A percentile compares a stretch with the other conserved stretches of the same genome.
Evolutionary conservation across 1,140 invertebrate genomes (phyloP).

Genomic region (Nilaparvata lugens): DNA sequence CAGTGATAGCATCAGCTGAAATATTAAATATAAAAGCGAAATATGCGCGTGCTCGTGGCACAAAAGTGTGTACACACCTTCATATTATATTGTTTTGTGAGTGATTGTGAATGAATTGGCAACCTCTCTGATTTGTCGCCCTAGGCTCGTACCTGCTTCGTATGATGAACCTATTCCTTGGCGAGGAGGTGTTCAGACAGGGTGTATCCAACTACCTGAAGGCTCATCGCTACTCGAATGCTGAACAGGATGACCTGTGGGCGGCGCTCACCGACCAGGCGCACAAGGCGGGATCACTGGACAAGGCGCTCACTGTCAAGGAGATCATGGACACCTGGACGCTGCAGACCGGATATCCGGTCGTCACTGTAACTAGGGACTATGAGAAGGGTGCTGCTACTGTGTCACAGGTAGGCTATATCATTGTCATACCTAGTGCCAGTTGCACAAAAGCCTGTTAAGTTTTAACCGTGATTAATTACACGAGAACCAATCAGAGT

Average conservation of each 20-base stretch:
- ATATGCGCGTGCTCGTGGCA: too few species aligned
- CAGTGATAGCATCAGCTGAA: too few species aligned
- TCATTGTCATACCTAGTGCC: too few species aligned
- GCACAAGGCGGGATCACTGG: slow-evolving; percentile 24
- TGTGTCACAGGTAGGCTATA: slow-evolving; percentile 51
- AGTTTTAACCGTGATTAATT: too few species aligned
- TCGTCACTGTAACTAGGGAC: slow-evolving; percentile 43
- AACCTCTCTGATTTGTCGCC: too few species aligned
- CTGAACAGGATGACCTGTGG: slow-evolving; percentile 80
- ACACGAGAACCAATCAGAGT: too few species aligned
- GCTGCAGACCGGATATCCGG: slow-evolving; percentile 54
- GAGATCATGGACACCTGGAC: slow-evolving; percentile 54
- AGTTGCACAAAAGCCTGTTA: too few species aligned
- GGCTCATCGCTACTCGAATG: slow-evolving; percentile 53
- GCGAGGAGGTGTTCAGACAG: slow-evolving; percentile 56
- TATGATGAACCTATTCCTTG: slow-evolving; percentile 83
- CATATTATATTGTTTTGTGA: too few species aligned
- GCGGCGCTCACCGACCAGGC: slow-evolving; percentile 53
- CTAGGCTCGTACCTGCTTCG: slow-evolving; percentile 54
- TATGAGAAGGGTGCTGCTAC: slow-evolving; percentile 36
- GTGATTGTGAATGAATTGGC: too few species aligned
- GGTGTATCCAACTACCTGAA: slow-evolving; percentile 59
- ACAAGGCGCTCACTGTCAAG: slow-evolving; percentile 35
- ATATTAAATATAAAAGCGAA: too few species aligned
- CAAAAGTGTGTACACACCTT: too few species aligned